Conservation (phyloP, 2,113 vertebrate genomes). For the Onychostoma macrolepis region DNA sequence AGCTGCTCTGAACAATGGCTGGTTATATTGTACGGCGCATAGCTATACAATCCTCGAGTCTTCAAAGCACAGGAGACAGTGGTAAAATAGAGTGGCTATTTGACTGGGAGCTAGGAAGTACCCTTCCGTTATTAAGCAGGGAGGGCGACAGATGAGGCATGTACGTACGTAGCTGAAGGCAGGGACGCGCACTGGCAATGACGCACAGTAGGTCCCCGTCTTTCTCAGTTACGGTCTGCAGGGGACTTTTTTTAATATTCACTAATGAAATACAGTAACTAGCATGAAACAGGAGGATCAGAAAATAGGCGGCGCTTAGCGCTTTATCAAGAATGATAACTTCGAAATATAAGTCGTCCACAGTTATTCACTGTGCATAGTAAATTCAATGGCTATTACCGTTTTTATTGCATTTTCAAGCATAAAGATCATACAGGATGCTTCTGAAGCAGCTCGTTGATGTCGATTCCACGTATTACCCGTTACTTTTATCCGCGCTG, state of each 20-base stretch:
- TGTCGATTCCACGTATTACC: neutral
- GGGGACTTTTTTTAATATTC: no score
- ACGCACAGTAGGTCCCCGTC: constrained; percentile 42
- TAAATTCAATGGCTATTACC: neutral
- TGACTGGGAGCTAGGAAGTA: constrained; percentile 8
- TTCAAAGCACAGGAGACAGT: neutral
- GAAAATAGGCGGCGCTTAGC: neutral
- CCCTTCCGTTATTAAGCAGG: constrained; percentile 14
- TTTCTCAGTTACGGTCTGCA: no score
- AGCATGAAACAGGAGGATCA: neutral
- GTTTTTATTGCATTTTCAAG: neutral
- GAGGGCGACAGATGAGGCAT: neutral
- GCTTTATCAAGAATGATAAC: neutral
- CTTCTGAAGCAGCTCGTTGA: neutral
- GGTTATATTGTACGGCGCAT: neutral
- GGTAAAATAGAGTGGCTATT: neutral
- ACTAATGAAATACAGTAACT: no score
- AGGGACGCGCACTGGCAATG: constrained; percentile 31
- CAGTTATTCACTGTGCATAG: neutral
- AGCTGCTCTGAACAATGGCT: neutral
- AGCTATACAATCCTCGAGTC: neutral
- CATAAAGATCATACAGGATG: neutral
- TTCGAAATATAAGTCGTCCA: no score
- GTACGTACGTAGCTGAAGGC: constrained; percentile 10
- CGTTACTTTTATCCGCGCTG: neutral